Base-by-base conservation (phyloP, 2,888 invertebrate species). In the Saturnia pavonia region DNA sequence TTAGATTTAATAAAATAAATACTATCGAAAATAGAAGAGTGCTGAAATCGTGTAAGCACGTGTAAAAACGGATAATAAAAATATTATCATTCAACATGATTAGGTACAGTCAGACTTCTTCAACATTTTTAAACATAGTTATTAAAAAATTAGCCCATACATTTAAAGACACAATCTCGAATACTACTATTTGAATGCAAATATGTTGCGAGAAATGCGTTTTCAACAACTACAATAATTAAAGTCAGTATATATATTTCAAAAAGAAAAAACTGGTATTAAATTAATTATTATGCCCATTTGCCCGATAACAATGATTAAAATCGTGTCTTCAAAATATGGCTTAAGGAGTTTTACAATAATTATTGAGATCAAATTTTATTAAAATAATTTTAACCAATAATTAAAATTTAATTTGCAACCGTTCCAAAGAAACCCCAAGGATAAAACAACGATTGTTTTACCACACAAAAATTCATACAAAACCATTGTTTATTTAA, bases 1-100 rank as follows among this genome's bases (percentile, higher is more conserved):
- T 65, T 65, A 1, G 65, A 65, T 40, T 65, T 60, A 60, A 60
- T 27, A 14, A 60, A 60, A 60, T 27, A 60, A 57, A 57, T 25
- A 57, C 25, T 57, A 57, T 14, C 25, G 14, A 25, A 57, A 22
- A 57, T 25, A 11, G 19, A 51, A 16, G 19, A 1, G 16, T 57
- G 25, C 1, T n/a, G 11, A 25, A 25, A 57, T 25, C 4, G n/a
- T 54, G n/a, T 51, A 51, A 51, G 19, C 1, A 19, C 19, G 19
- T 51, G 16, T 54, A 54, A 16, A 48, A 16, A 16, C 16, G 1
- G n/a, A n/a, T n/a, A 51, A 22, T 9, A 54, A 48, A 48, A 48
- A 19, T 19, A 2, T 43, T 12, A 43, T 43, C 1, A 48, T 16
- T 48, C 48, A 54, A n/a, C 54, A 22, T 54, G 54, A 54, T 54